Conservation (phyloP, 2,113 vertebrate species). For the Ophthalmolycus amberensis region DNA sequence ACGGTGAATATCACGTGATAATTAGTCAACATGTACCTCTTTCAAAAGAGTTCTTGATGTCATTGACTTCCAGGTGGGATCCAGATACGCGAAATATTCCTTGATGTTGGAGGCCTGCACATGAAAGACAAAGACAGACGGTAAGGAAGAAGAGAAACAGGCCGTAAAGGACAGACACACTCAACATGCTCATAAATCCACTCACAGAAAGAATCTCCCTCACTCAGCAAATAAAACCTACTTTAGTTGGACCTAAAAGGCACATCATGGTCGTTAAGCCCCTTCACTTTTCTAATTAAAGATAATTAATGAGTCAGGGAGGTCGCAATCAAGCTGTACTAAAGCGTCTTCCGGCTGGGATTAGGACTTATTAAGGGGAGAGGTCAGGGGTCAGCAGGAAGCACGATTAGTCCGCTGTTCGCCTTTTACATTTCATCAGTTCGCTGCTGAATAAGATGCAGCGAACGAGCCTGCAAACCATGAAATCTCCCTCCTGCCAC, state of each 20-base stretch:
- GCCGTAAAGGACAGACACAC: not conserved
- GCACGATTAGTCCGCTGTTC: conserved; percentile 52
- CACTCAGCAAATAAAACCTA: conserved; percentile 29
- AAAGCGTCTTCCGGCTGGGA: conserved; percentile 57
- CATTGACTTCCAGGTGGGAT: conserved; percentile 98
- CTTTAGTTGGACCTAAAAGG: conserved; percentile 35
- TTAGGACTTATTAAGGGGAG: conserved; percentile 67
- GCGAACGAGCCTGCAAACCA: not conserved
- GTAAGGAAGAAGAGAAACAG: not conserved
- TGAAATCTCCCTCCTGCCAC: not conserved
- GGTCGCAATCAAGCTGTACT: conserved; percentile 48
- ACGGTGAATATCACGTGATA: not conserved
- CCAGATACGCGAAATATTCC: conserved; percentile 98
- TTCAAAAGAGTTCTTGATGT: conserved; percentile 99
- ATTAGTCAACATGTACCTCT: conserved; percentile 85
- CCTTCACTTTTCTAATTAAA: conserved; percentile 68
- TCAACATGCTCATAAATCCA: not conserved
- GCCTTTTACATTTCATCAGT: conserved; percentile 24
- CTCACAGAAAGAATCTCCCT: conserved; percentile 10
- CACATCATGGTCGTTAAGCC: conserved; percentile 55
- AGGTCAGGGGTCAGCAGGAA: conserved; percentile 58
- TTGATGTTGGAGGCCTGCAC: conserved; percentile 95
- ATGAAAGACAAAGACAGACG: conserved; percentile 8
- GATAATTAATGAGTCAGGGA: conserved; percentile 61
- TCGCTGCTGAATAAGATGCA: not conserved